Conservation (phyloP, 2,113 vertebrate genomes). For the cattle (Bos taurus) region ARS-UCD2.0 NC_037333.1:44361501-44362000, state of each 20-base stretch:
- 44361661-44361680: neutral
- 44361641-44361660: neutral
- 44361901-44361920: constrained; percentile 85
- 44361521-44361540: neutral
- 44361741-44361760: neutral
- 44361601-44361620: neutral
- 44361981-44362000: constrained; percentile 88
- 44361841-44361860: constrained; percentile 86
- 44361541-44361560: neutral
- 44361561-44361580: neutral
- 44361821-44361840: constrained; percentile 88
- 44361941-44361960: constrained; percentile 82
- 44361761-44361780: neutral
- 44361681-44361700: neutral
- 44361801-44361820: constrained; percentile 87
- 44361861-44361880: constrained; percentile 83
- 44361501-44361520: neutral
- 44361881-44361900: constrained; percentile 86
- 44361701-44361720: neutral
- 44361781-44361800: constrained; percentile 67
- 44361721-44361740: neutral
- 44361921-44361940: constrained; percentile 83
- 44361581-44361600: neutral
- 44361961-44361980: constrained; percentile 82
- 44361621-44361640: neutral